Evolutionary conservation across 2,113 vertebrate species (phyloP).

Genomic region (Lophotis ruficrista): DNA sequence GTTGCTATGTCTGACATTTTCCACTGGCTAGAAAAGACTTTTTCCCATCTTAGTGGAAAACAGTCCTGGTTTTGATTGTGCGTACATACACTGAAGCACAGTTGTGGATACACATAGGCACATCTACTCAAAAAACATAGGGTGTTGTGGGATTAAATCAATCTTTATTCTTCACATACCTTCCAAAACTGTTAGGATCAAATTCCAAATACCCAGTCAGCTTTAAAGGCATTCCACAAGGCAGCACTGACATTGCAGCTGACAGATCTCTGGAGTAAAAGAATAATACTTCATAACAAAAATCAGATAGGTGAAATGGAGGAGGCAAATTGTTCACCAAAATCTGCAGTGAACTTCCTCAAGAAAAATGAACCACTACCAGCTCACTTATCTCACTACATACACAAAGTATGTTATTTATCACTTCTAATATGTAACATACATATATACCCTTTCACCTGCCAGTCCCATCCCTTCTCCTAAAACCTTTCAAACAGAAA

Average conservation of each 20-base stretch:
- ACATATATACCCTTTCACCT: not conserved
- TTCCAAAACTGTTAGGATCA: not conserved
- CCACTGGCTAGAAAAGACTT: not conserved
- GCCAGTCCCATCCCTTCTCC: not conserved
- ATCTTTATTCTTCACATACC: not conserved
- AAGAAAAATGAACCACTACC: not conserved
- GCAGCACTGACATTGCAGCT: not conserved
- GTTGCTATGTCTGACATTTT: not conserved
- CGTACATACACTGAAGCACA: not conserved
- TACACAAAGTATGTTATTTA: not conserved
- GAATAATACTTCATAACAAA: not conserved
- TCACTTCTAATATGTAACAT: not conserved
- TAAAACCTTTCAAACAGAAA: not conserved
- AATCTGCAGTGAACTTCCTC: not conserved
- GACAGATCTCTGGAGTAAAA: not conserved
- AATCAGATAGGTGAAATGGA: not conserved
- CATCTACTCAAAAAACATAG: not conserved
- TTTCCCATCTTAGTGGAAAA: not conserved
- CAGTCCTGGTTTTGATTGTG: not conserved
- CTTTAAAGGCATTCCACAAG: not conserved
- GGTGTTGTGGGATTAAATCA: not conserved
- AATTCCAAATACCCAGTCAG: not conserved
- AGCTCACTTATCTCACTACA: not conserved
- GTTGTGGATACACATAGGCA: not conserved
- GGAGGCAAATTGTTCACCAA: not conserved